Conservation (phyloP, 2,888 invertebrate species). For the Cosmia pyralina region DNA sequence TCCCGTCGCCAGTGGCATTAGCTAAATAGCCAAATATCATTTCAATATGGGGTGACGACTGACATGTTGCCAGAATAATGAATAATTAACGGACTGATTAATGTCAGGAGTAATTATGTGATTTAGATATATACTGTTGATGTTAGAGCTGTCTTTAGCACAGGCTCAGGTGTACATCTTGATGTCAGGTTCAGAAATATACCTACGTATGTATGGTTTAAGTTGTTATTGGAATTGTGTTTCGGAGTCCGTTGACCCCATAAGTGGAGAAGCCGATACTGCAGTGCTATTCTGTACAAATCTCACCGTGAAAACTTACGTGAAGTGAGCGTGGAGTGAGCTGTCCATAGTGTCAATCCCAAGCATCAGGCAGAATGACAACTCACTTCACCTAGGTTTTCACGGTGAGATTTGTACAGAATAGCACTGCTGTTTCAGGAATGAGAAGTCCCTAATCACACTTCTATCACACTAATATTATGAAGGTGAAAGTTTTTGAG, state of each 20-base stretch:
- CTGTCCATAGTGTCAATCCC: too few relatives aligned
- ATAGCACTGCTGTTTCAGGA: background rate
- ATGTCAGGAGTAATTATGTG: constrained; percentile 32
- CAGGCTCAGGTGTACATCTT: constrained; percentile 13
- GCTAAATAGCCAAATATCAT: constrained; percentile 45
- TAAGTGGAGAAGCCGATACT: background rate
- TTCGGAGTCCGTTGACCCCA: background rate
- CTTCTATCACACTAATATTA: too few relatives aligned
- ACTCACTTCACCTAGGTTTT: too few relatives aligned
- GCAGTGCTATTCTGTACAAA: too few relatives aligned
- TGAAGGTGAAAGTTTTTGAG: too few relatives aligned
- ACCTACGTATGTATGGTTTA: background rate
- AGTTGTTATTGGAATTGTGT: background rate
- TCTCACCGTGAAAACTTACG: too few relatives aligned
- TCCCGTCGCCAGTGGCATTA: constrained; percentile 36
- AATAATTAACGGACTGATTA: constrained; percentile 39
- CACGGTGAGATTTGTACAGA: too few relatives aligned
- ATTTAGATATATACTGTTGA: constrained; percentile 28
- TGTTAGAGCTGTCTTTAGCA: constrained; percentile 2
- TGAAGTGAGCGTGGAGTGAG: too few relatives aligned
- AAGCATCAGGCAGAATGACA: too few relatives aligned
- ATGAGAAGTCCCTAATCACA: background rate
- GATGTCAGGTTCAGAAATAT: background rate
- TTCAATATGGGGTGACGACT: constrained; percentile 39
- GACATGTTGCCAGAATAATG: constrained; percentile 48